phyloP scores from a whole-genome alignment of 2,113 vertebrate genomes.

The Mirza zaza region DNA sequence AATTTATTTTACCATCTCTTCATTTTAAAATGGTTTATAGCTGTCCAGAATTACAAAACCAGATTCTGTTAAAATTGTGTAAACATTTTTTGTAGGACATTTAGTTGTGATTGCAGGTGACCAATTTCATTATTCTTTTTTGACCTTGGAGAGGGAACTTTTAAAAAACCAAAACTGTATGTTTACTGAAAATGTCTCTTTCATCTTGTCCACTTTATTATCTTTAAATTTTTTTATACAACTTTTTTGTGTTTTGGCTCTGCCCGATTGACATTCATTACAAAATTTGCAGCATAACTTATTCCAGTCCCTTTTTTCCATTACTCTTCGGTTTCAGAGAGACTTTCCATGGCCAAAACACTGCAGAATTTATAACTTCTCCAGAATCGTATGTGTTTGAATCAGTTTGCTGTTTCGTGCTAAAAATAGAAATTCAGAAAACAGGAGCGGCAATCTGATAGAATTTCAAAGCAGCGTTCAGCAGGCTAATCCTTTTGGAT shows the following conservation, averaged over 20 bases:
- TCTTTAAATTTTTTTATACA: not conserved
- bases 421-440: conserved; percentile 63
- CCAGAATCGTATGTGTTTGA: conserved; percentile 16
- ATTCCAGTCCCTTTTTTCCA: not conserved
- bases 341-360: not conserved
- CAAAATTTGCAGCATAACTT: not conserved
- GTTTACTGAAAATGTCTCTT: not conserved
- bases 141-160: not conserved
- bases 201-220: not conserved
- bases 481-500: conserved; percentile 22
- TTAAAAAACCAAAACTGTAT: not conserved
- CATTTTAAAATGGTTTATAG: not conserved
- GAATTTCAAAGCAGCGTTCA: conserved; percentile 49
- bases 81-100: not conserved
- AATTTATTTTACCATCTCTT: not conserved
- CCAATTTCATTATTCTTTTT: not conserved
- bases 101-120: not conserved
- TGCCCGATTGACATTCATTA: not conserved
- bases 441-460: not conserved
- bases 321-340: not conserved
- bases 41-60: not conserved
- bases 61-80: conserved; percentile 7
- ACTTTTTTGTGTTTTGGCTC: not conserved
- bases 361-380: not conserved
- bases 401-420: conserved; percentile 50